A percentile compares a stretch with the other conserved stretches of the same genome.
Evolutionary conservation across 1,140 invertebrate genomes (phyloP).

Genomic region (Bombus waltoni): DNA sequence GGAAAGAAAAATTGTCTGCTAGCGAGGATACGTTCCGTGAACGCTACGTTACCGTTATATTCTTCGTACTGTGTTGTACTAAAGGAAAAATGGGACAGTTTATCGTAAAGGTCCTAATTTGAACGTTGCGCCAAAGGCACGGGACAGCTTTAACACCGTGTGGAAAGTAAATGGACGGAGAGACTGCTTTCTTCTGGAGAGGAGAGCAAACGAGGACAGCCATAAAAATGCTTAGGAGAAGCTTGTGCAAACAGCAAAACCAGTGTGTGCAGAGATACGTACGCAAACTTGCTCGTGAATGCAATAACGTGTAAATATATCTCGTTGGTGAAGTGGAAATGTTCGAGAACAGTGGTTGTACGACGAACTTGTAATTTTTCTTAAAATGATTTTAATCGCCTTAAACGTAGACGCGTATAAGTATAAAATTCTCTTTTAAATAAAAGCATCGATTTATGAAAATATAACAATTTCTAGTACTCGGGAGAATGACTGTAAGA

Average conservation of each 20-base stretch:
- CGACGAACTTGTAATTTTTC: too few species aligned
- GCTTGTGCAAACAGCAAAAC: not conserved
- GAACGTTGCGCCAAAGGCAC: not conserved
- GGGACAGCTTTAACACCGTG: not conserved
- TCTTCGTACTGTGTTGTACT: not conserved
- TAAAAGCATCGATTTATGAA: too few species aligned
- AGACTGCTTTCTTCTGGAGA: constrained; percentile 17
- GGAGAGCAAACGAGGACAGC: constrained; percentile 28
- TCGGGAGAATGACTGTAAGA: not conserved
- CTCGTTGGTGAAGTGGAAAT: not conserved
- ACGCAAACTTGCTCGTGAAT: too few species aligned
- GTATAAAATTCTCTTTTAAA: not conserved
- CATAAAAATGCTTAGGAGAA: constrained; percentile 21
- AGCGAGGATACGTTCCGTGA: not conserved
- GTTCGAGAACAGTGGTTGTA: too few species aligned
- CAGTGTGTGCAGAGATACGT: too few species aligned
- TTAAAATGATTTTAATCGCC: too few species aligned
- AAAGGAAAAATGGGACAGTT: constrained; percentile 12
- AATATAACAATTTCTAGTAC: too few species aligned
- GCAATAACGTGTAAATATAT: not conserved
- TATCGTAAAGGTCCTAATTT: constrained; percentile 17
- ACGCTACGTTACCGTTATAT: too few species aligned
- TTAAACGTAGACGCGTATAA: too few species aligned
- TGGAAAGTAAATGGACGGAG: constrained; percentile 10
- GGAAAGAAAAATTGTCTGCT: not conserved